Base-by-base conservation (phyloP, 2,113 vertebrate genomes). In the Neofelis nebulosa region DNA sequence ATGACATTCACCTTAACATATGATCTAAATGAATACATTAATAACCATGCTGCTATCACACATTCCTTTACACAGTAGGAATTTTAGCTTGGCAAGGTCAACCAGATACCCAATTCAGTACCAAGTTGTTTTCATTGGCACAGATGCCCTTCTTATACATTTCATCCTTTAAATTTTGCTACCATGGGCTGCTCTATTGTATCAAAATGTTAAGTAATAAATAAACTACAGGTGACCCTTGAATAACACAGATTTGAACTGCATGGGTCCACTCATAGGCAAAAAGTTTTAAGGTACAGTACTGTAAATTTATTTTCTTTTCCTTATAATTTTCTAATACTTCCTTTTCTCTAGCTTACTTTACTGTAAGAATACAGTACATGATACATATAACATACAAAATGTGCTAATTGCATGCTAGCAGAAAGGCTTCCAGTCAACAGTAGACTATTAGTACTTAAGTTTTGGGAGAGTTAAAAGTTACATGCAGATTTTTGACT, bases 141-240 rank as follows among this genome's bases (percentile, higher is more conserved):
- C 18, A 89, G 31, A 57, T 21, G 89, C 71, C 45, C 14, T 95
- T 78, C 71, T 84, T 86, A 90, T 2, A 25, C 9, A 85, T 74
- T 93, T 93, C 15, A 90, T 65, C 48, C 65, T 95, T 83, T 85
- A 95, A 95, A 82, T 85, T 89, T 66, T 48, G 48, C 25, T 85
- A 27, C 23, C n/a, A 73, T 8, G 15, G 48, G 4, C 27, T 61
- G 14, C 63, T 89, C 55, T 61, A 73, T 57, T 69, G 57, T 74
- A 92, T 57, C 13, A 85, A 45, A 83, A 93, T 31, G 74, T 55
- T 89, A 65, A 85, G 45, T 55, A 81, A 93, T 90, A 92, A 95
- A 66, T 80, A 78, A 78, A 7, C 74, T 31, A 78, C 74, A 78
- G 74, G 15, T 78, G 25, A 76, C 29, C 73, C 41, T 48, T 78